These are phyloP conservation scores for Gopherus evgoodei DNA, from an alignment of 2,113 vertebrate genomes.

Conservation along the genomic window DNA sequence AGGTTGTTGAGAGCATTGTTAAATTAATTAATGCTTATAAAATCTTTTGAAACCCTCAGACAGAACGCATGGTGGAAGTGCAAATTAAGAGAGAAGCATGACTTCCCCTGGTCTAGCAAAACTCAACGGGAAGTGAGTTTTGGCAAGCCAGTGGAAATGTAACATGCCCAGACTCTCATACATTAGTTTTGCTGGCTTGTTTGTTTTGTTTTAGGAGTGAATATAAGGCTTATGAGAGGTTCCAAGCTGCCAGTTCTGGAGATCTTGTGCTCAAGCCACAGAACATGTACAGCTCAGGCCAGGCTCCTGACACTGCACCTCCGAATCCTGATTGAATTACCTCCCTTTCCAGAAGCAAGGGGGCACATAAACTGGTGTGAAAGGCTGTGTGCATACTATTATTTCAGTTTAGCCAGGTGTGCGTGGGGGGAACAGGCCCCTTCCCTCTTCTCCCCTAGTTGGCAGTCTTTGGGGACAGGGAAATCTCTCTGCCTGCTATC, in stretches of 20 bases:
- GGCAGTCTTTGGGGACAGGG: background rate
- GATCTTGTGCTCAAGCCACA: fast-evolving
- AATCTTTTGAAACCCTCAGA: background rate
- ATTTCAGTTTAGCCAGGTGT: background rate
- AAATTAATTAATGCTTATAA: fast-evolving
- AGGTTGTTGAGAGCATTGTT: fast-evolving
- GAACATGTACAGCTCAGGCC: background rate
- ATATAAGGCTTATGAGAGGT: fast-evolving
- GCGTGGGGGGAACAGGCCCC: background rate
- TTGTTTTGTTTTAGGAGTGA: fast-evolving
- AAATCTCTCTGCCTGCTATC: background rate
- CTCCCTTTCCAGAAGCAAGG: background rate
- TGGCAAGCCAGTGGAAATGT: fast-evolving
- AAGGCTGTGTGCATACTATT: background rate
- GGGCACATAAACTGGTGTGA: background rate
- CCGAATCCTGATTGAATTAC: background rate
- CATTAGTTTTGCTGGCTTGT: fast-evolving
- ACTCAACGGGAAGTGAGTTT: background rate
- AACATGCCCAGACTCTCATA: background rate
- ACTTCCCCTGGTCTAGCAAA: fast-evolving
- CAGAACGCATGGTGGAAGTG: fast-evolving
- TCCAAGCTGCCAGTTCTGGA: fast-evolving
- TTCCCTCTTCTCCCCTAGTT: background rate
- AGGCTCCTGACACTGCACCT: fast-evolving
- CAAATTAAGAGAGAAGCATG: fast-evolving